Conservation (phyloP, 2,113 vertebrate species). For the Phaethon lepturus region DNA sequence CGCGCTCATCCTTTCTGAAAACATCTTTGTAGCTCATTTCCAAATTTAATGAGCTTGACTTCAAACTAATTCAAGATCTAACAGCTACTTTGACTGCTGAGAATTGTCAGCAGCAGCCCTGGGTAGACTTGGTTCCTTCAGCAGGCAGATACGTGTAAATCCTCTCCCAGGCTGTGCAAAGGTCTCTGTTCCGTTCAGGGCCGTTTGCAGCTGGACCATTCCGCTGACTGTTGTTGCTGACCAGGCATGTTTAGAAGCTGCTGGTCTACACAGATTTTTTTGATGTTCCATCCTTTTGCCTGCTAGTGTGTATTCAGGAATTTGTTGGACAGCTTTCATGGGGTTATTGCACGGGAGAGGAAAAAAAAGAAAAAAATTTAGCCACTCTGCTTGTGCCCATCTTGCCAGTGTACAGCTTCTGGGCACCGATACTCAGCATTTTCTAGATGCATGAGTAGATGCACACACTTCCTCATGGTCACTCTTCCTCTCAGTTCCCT, state of each 20-base stretch:
- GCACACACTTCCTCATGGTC: neutral
- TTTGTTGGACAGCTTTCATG: neutral
- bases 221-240: neutral
- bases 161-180: neutral
- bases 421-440: rapidly evolving
- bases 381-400: neutral
- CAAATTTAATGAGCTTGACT: neutral
- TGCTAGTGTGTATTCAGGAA: neutral
- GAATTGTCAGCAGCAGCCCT: neutral
- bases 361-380: neutral
- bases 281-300: neutral
- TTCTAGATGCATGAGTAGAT: neutral
- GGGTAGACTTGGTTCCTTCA: neutral
- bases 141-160: neutral
- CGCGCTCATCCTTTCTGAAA: neutral
- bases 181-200: neutral
- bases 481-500: neutral
- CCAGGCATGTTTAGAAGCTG: neutral
- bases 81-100: neutral
- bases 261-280: neutral
- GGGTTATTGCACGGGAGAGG: neutral
- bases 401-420: neutral
- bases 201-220: neutral
- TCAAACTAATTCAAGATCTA: slow-evolving; percentile 10
- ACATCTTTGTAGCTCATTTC: slow-evolving; percentile 19